Percentiles rank a stretch among this genome's conserved stretches.
phyloP scores from a whole-genome alignment of 53 echinoderm and acorn worm species.

The Apostichopus leukothele region DNA sequence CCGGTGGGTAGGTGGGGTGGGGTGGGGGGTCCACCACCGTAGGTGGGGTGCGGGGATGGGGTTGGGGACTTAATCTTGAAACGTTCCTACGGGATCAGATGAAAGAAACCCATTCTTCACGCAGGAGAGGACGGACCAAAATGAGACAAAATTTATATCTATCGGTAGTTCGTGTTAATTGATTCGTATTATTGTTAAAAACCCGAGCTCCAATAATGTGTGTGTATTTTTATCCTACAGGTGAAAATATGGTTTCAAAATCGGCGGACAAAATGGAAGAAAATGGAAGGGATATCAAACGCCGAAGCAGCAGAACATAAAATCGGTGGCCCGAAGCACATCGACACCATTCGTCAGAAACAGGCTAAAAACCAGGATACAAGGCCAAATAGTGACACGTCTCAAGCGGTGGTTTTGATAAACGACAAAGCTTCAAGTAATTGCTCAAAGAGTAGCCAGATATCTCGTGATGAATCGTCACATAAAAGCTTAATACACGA shows the following conservation, averaged over 20 bases:
- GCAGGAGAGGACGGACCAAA: no score
- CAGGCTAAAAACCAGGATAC: slow-evolving; percentile 62
- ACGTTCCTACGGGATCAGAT: no score
- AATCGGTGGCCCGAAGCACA: slow-evolving; percentile 95
- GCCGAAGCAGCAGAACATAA: slow-evolving; percentile 99
- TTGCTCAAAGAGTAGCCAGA: slow-evolving; percentile 10
- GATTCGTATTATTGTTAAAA: no score
- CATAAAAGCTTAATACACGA: not conserved
- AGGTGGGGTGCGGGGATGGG: no score
- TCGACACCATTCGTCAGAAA: slow-evolving; percentile 91
- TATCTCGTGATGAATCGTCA: not conserved
- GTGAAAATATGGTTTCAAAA: slow-evolving; percentile 99
- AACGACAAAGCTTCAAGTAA: slow-evolving; percentile 9
- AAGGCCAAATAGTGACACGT: slow-evolving; percentile 32
- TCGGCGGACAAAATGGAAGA: slow-evolving; percentile 97
- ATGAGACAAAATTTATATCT: no score
- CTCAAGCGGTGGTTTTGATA: not conserved
- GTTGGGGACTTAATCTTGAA: no score
- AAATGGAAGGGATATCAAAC: slow-evolving; percentile 99
- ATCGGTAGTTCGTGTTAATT: no score
- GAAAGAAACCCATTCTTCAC: no score
- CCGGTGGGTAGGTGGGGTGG: no score
- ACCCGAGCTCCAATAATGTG: no score
- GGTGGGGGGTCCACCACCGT: no score
- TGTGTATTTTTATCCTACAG: slow-evolving; percentile 55